Evolutionary conservation across 2,113 vertebrate species (phyloP).

Genomic region (Oriolus oriolus): DNA sequence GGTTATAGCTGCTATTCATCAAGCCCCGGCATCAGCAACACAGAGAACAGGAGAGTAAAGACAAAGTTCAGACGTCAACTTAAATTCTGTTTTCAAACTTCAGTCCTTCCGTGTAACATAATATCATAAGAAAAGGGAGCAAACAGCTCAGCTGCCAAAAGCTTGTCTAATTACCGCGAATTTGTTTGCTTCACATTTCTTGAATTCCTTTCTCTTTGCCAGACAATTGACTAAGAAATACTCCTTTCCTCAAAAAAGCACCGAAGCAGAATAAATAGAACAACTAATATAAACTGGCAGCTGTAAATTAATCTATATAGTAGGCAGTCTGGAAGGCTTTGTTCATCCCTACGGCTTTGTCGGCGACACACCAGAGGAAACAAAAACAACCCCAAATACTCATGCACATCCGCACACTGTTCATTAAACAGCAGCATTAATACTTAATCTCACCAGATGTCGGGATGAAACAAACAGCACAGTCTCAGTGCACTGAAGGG

Average conservation of each 20-base stretch:
- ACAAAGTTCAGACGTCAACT: background rate
- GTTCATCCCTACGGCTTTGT: slow-evolving; percentile 8
- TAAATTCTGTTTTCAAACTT: background rate
- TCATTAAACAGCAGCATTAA: slow-evolving; percentile 25
- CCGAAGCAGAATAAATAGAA: slow-evolving; percentile 50
- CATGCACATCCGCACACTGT: background rate
- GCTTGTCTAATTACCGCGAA: background rate
- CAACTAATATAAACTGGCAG: slow-evolving; percentile 54
- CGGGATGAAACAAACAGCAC: background rate
- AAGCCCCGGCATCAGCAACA: fast-evolving
- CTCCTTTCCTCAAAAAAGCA: slow-evolving; percentile 36
- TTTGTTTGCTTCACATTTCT: slow-evolving; percentile 40
- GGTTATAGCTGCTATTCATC: background rate
- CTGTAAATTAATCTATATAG: slow-evolving; percentile 38
- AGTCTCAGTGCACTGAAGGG: background rate
- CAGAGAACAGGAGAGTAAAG: background rate
- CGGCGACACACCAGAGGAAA: slow-evolving; percentile 1
- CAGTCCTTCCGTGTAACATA: background rate
- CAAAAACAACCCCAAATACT: slow-evolving; percentile 21
- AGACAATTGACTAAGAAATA: slow-evolving; percentile 37
- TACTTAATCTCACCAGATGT: slow-evolving; percentile 31
- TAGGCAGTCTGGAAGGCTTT: background rate
- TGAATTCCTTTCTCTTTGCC: slow-evolving; percentile 32
- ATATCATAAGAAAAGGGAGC: background rate
- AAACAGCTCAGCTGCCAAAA: slow-evolving; percentile 9